Percentiles rank a stretch among this genome's conserved stretches.
Conservation (phyloP, 2,797 vertebrate species). For the Lemur catta region DNA sequence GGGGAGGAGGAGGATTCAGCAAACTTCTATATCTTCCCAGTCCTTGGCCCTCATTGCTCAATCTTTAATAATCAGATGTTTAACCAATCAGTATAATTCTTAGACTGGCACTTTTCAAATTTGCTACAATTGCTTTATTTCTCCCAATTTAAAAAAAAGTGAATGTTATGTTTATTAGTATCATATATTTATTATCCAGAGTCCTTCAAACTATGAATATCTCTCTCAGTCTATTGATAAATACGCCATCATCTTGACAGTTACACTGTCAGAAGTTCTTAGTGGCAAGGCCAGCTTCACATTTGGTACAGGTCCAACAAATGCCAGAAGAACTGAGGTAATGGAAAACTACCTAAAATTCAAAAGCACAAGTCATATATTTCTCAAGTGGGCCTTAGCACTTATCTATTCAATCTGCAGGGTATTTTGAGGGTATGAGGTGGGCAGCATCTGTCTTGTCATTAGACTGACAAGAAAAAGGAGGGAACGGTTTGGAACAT, state of each 20-base stretch:
- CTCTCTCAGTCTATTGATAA: not conserved
- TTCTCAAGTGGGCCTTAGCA: not conserved
- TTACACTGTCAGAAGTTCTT: not conserved
- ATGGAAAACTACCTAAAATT: not conserved
- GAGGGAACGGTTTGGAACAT: not conserved
- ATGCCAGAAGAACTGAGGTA: not conserved
- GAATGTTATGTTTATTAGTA: not conserved
- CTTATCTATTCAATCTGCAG: not conserved
- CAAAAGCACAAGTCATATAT: not conserved
- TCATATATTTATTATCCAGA: not conserved
- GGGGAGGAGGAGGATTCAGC: not conserved
- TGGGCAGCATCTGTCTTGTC: not conserved
- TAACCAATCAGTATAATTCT: not conserved
- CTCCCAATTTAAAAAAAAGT: not conserved
- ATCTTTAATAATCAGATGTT: not conserved
- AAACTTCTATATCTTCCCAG: not conserved
- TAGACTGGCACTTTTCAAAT: not conserved
- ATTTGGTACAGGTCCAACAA: not conserved
- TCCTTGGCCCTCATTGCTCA: not conserved
- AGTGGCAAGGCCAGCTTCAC: not conserved
- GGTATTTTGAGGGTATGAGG: not conserved
- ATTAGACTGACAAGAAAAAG: not conserved
- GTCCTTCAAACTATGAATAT: not conserved
- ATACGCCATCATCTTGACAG: not conserved
- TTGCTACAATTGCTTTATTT: not conserved